These are phyloP conservation scores for Diadophis punctatus DNA, from an alignment of 2,113 vertebrate species.

Conservation along the genomic window DNA sequence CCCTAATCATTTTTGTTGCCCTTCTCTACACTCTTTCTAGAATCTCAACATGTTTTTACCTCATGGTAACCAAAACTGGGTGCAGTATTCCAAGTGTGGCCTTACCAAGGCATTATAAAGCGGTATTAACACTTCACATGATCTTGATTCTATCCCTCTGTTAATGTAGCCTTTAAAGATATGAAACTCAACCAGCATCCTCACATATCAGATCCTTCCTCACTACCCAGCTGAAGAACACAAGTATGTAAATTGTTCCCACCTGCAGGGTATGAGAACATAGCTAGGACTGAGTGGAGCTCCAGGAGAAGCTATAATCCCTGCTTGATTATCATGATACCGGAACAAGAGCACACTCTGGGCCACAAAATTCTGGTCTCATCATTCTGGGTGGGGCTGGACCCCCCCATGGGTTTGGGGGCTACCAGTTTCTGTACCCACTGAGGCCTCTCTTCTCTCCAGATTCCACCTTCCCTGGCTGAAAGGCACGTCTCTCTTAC, in stretches of 20 bases:
- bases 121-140: too few species aligned
- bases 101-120: too few species aligned
- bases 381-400: neutral
- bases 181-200: neutral
- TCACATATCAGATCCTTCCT: neutral
- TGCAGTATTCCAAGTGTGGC: too few species aligned
- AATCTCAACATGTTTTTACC: too few species aligned
- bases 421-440: neutral
- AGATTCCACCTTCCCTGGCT: neutral
- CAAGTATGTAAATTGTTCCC: neutral
- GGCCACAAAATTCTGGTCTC: neutral
- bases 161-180: neutral
- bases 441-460: neutral
- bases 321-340: neutral
- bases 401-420: neutral
- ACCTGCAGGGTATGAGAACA: neutral
- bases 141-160: too few species aligned
- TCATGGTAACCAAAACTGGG: too few species aligned
- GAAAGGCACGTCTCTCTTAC: neutral
- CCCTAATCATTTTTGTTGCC: too few species aligned
- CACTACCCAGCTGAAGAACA: neutral
- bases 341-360: neutral
- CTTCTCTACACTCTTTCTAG: too few species aligned
- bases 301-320: neutral
- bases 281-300: neutral